Conservation (phyloP, 1,140 invertebrate species). For the Lepidotrigona ventralis region DNA sequence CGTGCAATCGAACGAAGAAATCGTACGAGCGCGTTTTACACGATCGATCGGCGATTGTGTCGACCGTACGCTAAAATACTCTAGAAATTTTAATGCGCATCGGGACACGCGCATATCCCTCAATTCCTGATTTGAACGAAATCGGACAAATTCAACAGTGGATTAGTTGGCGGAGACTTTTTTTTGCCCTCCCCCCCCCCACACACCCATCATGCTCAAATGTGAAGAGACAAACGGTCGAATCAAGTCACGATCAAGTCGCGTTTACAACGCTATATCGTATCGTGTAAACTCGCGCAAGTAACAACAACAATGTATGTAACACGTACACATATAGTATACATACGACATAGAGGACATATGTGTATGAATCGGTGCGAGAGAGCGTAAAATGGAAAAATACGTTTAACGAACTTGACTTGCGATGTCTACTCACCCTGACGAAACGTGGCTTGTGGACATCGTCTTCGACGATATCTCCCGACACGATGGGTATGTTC, state of each 20-base stretch:
- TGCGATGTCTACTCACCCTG: slow-evolving; percentile 69
- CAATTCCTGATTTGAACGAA: too few relatives aligned
- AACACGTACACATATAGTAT: too few relatives aligned
- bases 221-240: too few relatives aligned
- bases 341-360: not conserved
- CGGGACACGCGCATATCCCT: too few relatives aligned
- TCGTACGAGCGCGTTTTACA: not conserved
- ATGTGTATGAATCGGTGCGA: too few relatives aligned
- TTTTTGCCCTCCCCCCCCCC: too few relatives aligned
- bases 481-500: slow-evolving; percentile 78
- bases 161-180: too few relatives aligned
- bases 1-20: not conserved
- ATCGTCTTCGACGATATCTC: slow-evolving; percentile 76
- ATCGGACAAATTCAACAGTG: too few relatives aligned
- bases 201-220: too few relatives aligned
- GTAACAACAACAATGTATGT: not conserved
- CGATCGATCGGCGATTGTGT: not conserved
- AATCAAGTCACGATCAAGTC: too few relatives aligned
- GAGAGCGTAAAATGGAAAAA: not conserved
- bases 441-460: slow-evolving; percentile 75
- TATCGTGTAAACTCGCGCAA: not conserved
- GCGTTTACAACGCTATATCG: not conserved
- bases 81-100: too few relatives aligned
- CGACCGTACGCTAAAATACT: not conserved
- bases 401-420: not conserved